These are phyloP conservation scores for Ceratina australensis DNA, from an alignment of 1,140 invertebrate species.

Conservation along the genomic window DNA sequence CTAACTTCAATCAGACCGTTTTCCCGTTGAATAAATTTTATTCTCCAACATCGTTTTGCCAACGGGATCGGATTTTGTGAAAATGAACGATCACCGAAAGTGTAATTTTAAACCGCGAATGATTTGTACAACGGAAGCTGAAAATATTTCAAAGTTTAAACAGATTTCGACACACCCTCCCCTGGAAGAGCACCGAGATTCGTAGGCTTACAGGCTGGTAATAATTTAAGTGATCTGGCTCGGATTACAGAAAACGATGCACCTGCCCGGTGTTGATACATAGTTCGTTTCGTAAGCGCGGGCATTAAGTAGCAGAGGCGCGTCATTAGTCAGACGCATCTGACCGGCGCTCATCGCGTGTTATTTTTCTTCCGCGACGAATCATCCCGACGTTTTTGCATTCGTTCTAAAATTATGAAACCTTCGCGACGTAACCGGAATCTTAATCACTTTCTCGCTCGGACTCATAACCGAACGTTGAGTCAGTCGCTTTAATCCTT, in stretches of 20 bases:
- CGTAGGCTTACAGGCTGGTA: constrained; percentile 5
- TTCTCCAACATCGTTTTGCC: neutral
- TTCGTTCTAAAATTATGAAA: constrained; percentile 55
- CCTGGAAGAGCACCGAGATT: neutral
- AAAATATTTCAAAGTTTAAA: neutral
- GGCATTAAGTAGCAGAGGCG: constrained; percentile 51
- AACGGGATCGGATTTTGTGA: neutral
- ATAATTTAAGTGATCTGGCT: constrained; percentile 56
- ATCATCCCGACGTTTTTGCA: constrained; percentile 53
- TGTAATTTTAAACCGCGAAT: neutral
- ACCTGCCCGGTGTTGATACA: constrained; percentile 30
- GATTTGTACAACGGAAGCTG: neutral
- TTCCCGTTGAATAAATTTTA: too few relatives aligned
- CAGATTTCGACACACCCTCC: neutral
- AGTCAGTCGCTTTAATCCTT: too few relatives aligned
- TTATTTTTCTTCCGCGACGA: constrained; percentile 58
- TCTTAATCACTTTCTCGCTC: too few relatives aligned
- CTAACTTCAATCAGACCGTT: neutral
- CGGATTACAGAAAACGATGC: constrained; percentile 49
- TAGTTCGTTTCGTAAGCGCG: constrained; percentile 42
- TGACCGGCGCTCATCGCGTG: constrained; percentile 12
- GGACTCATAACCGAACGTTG: too few relatives aligned
- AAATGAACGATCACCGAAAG: neutral
- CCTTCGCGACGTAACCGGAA: neutral
- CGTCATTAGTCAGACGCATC: constrained; percentile 59